Conservation (phyloP, 2,113 vertebrate genomes). For the Chaenogobius annularis region DNA sequence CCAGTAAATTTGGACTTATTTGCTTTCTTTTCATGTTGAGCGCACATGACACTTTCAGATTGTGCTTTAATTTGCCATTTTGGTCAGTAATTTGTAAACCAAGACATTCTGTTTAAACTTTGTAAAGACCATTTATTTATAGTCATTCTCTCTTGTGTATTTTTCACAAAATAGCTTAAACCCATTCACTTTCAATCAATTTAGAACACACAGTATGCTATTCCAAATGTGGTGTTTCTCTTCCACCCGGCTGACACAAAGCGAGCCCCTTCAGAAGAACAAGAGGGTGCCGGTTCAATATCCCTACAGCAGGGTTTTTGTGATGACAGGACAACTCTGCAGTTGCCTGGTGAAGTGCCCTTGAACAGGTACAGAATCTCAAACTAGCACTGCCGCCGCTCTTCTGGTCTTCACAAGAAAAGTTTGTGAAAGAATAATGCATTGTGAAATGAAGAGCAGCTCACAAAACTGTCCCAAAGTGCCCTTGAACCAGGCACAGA, state of each 20-base stretch:
- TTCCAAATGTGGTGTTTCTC: conserved; percentile 4
- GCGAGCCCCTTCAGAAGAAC: conserved; percentile 7
- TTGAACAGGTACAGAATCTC: conserved; percentile 59
- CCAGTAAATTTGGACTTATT: not conserved
- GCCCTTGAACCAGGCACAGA: conserved; percentile 60
- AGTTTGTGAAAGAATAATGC: conserved; percentile 50
- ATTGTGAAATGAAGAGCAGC: conserved; percentile 51
- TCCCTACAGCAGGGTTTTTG: conserved; percentile 25
- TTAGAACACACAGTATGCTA: not conserved
- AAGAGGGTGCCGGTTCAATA: conserved; percentile 22
- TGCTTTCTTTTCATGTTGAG: too few species aligned
- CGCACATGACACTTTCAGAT: too few species aligned
- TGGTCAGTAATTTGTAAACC: too few species aligned
- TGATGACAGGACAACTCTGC: conserved; percentile 15
- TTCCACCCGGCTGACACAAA: conserved; percentile 23
- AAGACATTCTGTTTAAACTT: too few species aligned
- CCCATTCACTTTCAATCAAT: not conserved
- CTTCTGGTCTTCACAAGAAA: conserved; percentile 45
- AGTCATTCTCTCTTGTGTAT: not conserved
- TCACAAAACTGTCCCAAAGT: conserved; percentile 51
- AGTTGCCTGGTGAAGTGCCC: conserved; percentile 49
- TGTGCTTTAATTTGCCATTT: too few species aligned
- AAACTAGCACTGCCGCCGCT: conserved; percentile 41
- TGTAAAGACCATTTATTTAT: not conserved
- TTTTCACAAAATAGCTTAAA: conserved; percentile 1